A percentile compares a stretch with the other conserved stretches of the same genome.
phyloP scores from a whole-genome alignment of 2,113 vertebrate species.

The Podilymbus podiceps region DNA sequence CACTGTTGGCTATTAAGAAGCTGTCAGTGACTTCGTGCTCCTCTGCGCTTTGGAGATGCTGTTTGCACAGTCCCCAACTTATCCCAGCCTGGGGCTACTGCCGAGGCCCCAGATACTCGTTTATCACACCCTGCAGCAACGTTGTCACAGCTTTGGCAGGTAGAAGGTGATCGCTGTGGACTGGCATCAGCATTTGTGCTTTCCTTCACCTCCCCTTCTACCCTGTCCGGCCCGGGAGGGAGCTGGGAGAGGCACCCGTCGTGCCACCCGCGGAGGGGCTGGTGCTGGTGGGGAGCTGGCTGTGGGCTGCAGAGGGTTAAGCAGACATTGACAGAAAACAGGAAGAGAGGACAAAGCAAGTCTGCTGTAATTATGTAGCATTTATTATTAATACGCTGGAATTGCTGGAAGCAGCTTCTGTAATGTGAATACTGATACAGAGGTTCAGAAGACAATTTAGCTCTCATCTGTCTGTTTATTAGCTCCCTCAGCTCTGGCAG shows the following conservation, averaged over 20 bases:
- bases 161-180: neutral
- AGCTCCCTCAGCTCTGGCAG: constrained; percentile 39
- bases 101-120: neutral
- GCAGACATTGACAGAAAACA: constrained; percentile 73
- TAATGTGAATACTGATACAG: constrained; percentile 75
- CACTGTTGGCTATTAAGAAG: neutral
- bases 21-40: neutral
- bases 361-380: constrained; percentile 79
- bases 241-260: neutral
- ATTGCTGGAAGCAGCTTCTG: constrained; percentile 81
- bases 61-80: neutral
- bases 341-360: constrained; percentile 72
- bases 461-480: constrained; percentile 63
- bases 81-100: neutral
- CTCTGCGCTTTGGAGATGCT: neutral
- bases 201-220: neutral
- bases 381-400: constrained; percentile 85
- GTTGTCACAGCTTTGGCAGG: neutral
- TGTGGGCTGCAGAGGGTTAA: constrained; percentile 38
- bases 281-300: neutral
- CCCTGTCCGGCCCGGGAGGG: accelerated
- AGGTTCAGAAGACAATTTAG: constrained; percentile 65
- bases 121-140: neutral
- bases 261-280: neutral
- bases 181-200: neutral